Conservation (phyloP, 2,888 invertebrate species). For the Coelopa pilipes region DNA sequence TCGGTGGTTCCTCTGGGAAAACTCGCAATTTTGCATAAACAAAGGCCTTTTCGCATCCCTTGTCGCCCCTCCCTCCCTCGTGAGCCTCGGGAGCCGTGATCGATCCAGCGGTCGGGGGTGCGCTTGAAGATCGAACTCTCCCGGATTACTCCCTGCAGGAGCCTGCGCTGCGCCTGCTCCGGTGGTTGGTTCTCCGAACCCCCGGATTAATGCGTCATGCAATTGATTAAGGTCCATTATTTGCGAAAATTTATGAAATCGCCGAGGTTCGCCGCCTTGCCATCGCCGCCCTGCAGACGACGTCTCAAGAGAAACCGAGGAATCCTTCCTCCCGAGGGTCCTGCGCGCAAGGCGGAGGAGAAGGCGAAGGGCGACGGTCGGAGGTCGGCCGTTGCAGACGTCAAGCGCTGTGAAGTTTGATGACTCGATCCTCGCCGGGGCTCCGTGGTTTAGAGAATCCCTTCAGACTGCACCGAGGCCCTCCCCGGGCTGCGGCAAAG, state of each 20-base stretch:
- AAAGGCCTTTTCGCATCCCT: slow-evolving; percentile 2
- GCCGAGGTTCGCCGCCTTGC: not conserved
- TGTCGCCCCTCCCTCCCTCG: not conserved
- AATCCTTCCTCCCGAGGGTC: no score
- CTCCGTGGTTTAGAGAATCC: no score
- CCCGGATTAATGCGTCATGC: slow-evolving; percentile 23
- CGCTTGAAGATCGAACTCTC: not conserved
- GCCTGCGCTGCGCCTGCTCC: not conserved
- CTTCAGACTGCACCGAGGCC: no score
- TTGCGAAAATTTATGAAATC: slow-evolving; percentile 19
- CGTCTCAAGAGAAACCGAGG: no score
- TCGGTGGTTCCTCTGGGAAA: not conserved
- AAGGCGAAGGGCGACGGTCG: no score
- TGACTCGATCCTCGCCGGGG: no score
- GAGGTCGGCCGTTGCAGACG: no score
- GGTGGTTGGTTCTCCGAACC: no score
- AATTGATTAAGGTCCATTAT: slow-evolving; percentile 22
- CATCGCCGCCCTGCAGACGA: not conserved
- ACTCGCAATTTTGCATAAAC: slow-evolving; percentile 16
- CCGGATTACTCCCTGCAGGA: not conserved
- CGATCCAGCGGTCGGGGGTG: slow-evolving; percentile 13
- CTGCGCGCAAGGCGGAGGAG: no score
- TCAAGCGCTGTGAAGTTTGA: no score
- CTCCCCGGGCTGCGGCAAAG: no score
- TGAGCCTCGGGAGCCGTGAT: not conserved